phyloP scores from a whole-genome alignment of 2,888 invertebrate genomes.

The Melanostoma scalare region DNA sequence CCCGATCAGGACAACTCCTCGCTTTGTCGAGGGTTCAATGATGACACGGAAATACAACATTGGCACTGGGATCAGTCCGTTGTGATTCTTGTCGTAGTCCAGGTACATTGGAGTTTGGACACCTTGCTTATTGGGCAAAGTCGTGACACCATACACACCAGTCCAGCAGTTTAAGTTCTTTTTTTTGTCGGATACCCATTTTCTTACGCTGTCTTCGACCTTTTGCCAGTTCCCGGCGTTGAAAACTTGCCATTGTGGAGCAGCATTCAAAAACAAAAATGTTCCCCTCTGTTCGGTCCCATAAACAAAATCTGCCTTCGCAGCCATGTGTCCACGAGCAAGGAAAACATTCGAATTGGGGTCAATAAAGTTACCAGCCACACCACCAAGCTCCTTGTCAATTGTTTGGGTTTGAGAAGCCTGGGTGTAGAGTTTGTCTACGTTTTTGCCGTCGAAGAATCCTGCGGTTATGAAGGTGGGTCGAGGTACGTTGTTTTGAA shows the following conservation, averaged over 20 bases:
- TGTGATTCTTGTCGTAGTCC: conserved; percentile 77
- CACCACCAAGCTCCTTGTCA: conserved; percentile 2
- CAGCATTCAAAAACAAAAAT: conserved; percentile 83
- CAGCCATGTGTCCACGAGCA: conserved; percentile 83
- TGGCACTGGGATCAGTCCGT: conserved; percentile 83
- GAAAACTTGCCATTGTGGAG: conserved; percentile 84
- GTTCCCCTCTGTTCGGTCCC: conserved; percentile 83
- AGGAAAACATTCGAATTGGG: conserved; percentile 76
- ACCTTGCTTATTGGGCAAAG: conserved; percentile 82
- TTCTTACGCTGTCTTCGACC: conserved; percentile 82
- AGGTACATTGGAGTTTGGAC: conserved; percentile 80
- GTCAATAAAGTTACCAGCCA: conserved; percentile 75
- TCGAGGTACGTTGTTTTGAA: conserved; percentile 80
- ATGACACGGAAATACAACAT: conserved; percentile 84
- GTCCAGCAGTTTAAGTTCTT: conserved; percentile 83
- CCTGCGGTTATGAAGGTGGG: conserved; percentile 77
- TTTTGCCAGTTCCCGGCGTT: conserved; percentile 85
- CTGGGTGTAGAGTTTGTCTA: conserved; percentile 78
- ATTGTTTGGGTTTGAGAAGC: conserved; percentile 75
- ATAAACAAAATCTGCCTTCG: conserved; percentile 83
- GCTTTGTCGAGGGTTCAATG: conserved; percentile 81
- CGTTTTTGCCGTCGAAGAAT: conserved; percentile 77
- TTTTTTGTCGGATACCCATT: conserved; percentile 80
- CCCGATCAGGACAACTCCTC: conserved; percentile 84
- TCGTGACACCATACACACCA: conserved; percentile 84